Evolutionary conservation across 1,140 invertebrate species (phyloP).

Genomic region (Pseudomyrmex cubaensis): DNA sequence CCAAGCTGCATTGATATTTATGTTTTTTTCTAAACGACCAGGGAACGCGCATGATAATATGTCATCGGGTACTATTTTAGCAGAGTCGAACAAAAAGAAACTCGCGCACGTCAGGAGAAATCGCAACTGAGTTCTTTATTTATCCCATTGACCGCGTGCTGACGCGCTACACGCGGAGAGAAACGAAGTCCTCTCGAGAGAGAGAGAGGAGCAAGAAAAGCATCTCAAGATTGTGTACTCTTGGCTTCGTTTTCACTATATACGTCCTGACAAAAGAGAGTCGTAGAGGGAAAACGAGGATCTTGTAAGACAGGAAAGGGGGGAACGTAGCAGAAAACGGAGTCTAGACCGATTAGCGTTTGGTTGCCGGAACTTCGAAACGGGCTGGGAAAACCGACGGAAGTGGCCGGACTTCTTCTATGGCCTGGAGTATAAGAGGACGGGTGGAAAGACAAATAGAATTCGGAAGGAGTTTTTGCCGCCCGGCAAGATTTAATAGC

Average conservation of each 20-base stretch:
- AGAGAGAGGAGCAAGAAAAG: slow-evolving; percentile 63
- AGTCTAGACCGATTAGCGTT: slow-evolving; percentile 81
- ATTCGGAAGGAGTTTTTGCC: slow-evolving; percentile 80
- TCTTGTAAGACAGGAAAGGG: slow-evolving; percentile 48
- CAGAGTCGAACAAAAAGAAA: background rate
- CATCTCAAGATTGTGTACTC: slow-evolving; percentile 46
- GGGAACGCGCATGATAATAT: background rate
- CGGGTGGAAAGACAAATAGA: slow-evolving; percentile 79
- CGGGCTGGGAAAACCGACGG: slow-evolving; percentile 74
- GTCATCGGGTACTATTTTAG: background rate
- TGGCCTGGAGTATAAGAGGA: slow-evolving; percentile 66
- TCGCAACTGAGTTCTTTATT: slow-evolving; percentile 58
- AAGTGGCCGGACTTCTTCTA: slow-evolving; percentile 75
- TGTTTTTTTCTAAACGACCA: slow-evolving; percentile 15
- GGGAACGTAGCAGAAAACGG: slow-evolving; percentile 47
- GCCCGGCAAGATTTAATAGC: slow-evolving; percentile 77
- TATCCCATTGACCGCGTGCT: slow-evolving; percentile 64
- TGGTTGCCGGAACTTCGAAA: slow-evolving; percentile 76
- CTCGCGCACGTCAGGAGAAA: slow-evolving; percentile 46
- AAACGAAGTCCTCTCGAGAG: slow-evolving; percentile 6
- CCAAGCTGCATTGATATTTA: slow-evolving; percentile 27
- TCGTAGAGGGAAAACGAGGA: slow-evolving; percentile 59
- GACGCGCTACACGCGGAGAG: slow-evolving; percentile 57
- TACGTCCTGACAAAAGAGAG: slow-evolving; percentile 35
- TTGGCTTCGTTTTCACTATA: slow-evolving; percentile 49